Base-by-base conservation (phyloP, 2,113 vertebrate species). In the Turnix velox region DNA sequence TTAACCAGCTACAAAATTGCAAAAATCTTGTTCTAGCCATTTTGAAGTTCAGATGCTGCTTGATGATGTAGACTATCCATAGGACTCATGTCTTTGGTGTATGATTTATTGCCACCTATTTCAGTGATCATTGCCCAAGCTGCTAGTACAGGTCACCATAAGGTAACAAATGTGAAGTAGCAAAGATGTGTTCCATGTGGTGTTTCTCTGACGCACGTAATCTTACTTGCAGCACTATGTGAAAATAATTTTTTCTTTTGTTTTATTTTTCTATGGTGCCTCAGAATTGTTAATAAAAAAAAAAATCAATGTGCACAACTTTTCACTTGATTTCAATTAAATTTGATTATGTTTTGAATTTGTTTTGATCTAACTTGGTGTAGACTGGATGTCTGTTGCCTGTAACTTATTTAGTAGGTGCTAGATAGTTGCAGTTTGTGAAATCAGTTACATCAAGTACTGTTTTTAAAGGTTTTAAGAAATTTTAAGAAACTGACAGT, bases 71-170 rank as follows among this genome's bases (percentile, higher is more conserved):
- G 48, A 63, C 39, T 43, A 59, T 40, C 30, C 31, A 25, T 52
- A 78, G 57, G 75, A 28, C 3, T 2, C 0, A 1, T 52, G 30
- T 46, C 33, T 87, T 55, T 31, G 43, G 8, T 51, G 0, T 24
- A 9, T 40, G 6, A 37, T 82, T 90, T 80, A 55, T 90, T 71
- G 93, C 51, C 12, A 7, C 23, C 8, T 73, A 22, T 63, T 24
- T 20, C 24, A 7, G 11, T 61, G 79, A 73, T 39, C 65, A 4
- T 37, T 93, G 63, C 31, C 31, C 35, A 51, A 11, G 22, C 35
- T 59, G 48, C 35, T 59, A 43, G 30, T 35, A 7, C 27, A 35
- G 67, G 33, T 54, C 55, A 61, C 23, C 27, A 28, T 0, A 0
- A 43, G 37, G 30, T 10, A 69, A 35, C 33, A 25, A 14, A 28